A percentile compares a stretch with the other conserved stretches of the same genome.
Evolutionary conservation across 2,888 invertebrate species (phyloP).

Genomic region (Galeopsomyia nigrocyanea): DNA sequence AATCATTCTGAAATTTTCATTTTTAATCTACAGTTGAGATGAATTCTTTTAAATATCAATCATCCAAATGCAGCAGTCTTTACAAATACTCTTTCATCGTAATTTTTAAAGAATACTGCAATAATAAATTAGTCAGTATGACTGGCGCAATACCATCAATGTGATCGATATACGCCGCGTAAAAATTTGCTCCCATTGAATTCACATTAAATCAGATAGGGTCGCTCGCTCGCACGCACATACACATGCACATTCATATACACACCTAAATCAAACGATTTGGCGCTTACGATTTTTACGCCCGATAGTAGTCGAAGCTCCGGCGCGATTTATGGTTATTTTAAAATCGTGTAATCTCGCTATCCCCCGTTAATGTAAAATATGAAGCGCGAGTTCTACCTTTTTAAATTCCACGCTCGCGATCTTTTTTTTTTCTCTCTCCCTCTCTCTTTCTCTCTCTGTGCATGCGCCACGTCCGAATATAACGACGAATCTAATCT

Average conservation of each 20-base stretch:
- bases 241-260: neutral
- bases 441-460: slow-evolving; percentile 4
- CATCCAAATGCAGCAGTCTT: too few relatives aligned
- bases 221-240: neutral
- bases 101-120: slow-evolving; percentile 4
- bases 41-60: too few relatives aligned
- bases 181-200: slow-evolving; percentile 42
- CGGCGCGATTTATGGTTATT: slow-evolving; percentile 50
- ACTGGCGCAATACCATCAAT: slow-evolving; percentile 3
- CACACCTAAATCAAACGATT: slow-evolving; percentile 47
- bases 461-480: neutral
- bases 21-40: too few relatives aligned
- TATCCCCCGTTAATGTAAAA: slow-evolving; percentile 49
- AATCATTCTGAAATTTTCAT: too few relatives aligned
- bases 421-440: too few relatives aligned
- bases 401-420: slow-evolving; percentile 24
- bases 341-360: slow-evolving; percentile 51
- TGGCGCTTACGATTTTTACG: slow-evolving; percentile 49
- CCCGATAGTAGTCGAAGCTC: slow-evolving; percentile 40
- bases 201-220: slow-evolving; percentile 43
- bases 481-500: slow-evolving; percentile 25
- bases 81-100: too few relatives aligned
- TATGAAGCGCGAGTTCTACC: slow-evolving; percentile 40
- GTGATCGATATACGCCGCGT: slow-evolving; percentile 36
- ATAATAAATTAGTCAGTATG: slow-evolving; percentile 39